Evolutionary conservation across 2,888 invertebrate species (phyloP).

Genomic region (Sipha maydis): DNA sequence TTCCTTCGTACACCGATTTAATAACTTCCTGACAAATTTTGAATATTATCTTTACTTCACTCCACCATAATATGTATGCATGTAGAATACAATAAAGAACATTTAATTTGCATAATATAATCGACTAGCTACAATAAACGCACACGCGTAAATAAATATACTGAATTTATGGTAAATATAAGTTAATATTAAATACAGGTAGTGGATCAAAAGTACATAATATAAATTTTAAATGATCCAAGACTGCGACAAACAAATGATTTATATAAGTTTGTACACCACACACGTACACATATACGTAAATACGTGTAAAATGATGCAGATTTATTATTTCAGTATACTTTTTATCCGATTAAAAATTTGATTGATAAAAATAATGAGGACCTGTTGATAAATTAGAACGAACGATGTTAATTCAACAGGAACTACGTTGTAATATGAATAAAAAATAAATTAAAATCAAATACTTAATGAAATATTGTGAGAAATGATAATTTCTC

Average conservation of each 20-base stretch:
- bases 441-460: too few species aligned
- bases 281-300: too few species aligned
- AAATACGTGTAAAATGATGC: too few species aligned
- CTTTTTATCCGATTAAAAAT: too few species aligned
- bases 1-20: background rate
- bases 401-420: too few species aligned
- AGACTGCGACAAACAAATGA: background rate
- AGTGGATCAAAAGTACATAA: background rate
- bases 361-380: too few species aligned
- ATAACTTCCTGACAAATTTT: background rate
- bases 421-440: too few species aligned
- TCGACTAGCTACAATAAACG: background rate
- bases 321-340: too few species aligned
- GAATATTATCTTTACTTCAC: background rate
- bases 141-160: background rate
- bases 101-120: conserved; percentile 12
- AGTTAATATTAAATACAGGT: background rate
- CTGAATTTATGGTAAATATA: background rate
- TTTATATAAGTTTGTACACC: background rate
- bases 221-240: background rate
- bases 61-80: background rate
- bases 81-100: background rate
- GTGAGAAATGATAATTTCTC: too few species aligned
- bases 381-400: too few species aligned
- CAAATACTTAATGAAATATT: too few species aligned